Base-by-base conservation (phyloP, 2,113 vertebrate species). In the Perca flavescens region DNA sequence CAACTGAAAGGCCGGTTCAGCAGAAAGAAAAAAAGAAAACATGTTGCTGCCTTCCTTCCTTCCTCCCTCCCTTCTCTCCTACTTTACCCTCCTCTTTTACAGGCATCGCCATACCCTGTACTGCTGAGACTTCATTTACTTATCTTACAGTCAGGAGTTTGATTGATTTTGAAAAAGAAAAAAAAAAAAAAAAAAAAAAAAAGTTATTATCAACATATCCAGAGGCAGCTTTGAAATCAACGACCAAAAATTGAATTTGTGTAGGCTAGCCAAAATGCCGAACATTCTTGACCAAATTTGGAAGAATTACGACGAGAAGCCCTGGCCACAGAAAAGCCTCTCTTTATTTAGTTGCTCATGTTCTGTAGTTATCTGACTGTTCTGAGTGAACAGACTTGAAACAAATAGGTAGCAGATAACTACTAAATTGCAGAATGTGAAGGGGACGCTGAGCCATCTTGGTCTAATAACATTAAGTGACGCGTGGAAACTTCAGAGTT, bases 1-100 rank as follows among this genome's bases (percentile, higher is more conserved):
- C 34, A 76, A 47, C 58, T 63, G 13, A 83, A 75, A 86, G 68
- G n/a, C 40, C 22, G 56, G 28, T 77, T 70, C 60, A 70, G 25
- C 49, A 74, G 53, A 56, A 68, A 63, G 12, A 25, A 21, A 22
- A 31, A 49, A 8, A 25, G 25, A 25, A 25, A 7, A 40, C 40
- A 40, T 40, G 40, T 40, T 40, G 9, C 7, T 40, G 40, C 40
- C 40, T 25, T 75, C 0, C 43, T 61, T 16, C 64, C 34, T 75
- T 28, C 28, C 1, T 28, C 57, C 25, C 16, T 75, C 28, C 12
- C 22, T 47, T 71, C 9, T 19, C 61, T 53, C 8, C 9, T 11
- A 11, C 14, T 61, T 66, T 36, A 6, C 2, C 19, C 21, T 52
- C 25, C n/a, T 65, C n/a, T 7, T 46, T 40, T 34, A 25, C n/a